These are phyloP conservation scores for Callyntrura guangdongensis DNA, from an alignment of 2,888 invertebrate genomes.

Conservation along the genomic window DNA sequence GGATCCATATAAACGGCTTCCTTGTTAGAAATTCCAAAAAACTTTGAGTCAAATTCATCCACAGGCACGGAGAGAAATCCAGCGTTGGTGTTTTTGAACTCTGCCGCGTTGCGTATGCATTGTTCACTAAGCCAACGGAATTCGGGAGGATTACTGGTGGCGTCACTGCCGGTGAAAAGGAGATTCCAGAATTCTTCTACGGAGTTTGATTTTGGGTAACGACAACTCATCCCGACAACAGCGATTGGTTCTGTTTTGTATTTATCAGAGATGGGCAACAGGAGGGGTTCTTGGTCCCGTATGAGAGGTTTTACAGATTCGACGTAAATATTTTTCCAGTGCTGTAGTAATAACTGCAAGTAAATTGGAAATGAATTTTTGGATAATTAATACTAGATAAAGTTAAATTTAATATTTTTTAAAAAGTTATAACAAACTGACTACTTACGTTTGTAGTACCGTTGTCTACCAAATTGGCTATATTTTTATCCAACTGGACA, in stretches of 20 bases:
- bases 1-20: neutral
- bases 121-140: neutral
- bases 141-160: neutral
- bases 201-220: neutral
- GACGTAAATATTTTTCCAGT: slow-evolving; percentile 5
- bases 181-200: slow-evolving; percentile 26
- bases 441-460: too few relatives aligned
- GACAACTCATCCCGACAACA: slow-evolving; percentile 33
- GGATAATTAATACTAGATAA: too few relatives aligned
- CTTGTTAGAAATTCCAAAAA: slow-evolving; percentile 18
- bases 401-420: too few relatives aligned
- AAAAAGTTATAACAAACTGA: too few relatives aligned
- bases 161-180: neutral
- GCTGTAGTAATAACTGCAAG: neutral
- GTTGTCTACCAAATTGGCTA: too few relatives aligned
- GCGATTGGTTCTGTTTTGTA: slow-evolving; percentile 10
- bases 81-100: neutral
- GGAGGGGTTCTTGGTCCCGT: neutral
- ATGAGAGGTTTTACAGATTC: neutral
- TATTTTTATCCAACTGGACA: too few relatives aligned
- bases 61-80: slow-evolving; percentile 24
- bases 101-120: neutral
- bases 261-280: neutral
- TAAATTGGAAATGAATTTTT: too few relatives aligned
- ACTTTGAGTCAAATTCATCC: slow-evolving; percentile 35